Base-by-base conservation (phyloP, 2,888 invertebrate genomes). In the Mactromeris polynyma region DNA sequence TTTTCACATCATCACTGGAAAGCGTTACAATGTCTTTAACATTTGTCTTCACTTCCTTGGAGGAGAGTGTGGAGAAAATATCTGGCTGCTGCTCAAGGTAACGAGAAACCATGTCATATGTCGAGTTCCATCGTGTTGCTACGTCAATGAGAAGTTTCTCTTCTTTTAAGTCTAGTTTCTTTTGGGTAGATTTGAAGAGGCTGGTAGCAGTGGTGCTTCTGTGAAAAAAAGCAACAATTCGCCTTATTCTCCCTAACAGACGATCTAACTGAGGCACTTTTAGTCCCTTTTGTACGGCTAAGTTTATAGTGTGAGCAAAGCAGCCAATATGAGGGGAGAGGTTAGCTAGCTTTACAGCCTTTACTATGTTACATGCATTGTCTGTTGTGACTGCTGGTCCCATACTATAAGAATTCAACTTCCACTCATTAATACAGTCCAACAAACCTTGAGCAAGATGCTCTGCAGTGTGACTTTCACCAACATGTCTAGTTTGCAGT, bases 1-100 rank as follows among this genome's bases (percentile, higher is more conserved):
- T 46, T 19, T 85, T 46, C 17, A 87, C 80, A 33, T 90, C 88
- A 51, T 17, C 51, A n/a, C 90, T 86, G 54, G 38, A 36, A 2
- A 40, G 7, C 4, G 86, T 73, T 14, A 78, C 78, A 38, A 78
- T n/a, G n/a, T 78, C 78, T 40, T 78, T 19, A 9, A 36, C 14
- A 19, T 40, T 40, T n/a, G 36, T 36, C 40, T 78, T 19, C 31
- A 78, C 36, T 7, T 73, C 73, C 4, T 73, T 73, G 36, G 3
- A 90, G 31, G 36, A 86, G 89, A 14, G 85, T 46, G 64, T 90
- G 88, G 90, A 88, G 79, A 46, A 87, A 0, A 93, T 38, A n/a
- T 91, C 85, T 11, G 91, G 64, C 33, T 91, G 92, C 64, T 91
- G 91, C 69, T 89, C 89, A 26, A 90, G 36, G 78, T 89, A 93